Evolutionary conservation across 2,888 invertebrate species (phyloP), one percentile per base, ranked within the genome.

Genomic region (Athalia rosae): DNA sequence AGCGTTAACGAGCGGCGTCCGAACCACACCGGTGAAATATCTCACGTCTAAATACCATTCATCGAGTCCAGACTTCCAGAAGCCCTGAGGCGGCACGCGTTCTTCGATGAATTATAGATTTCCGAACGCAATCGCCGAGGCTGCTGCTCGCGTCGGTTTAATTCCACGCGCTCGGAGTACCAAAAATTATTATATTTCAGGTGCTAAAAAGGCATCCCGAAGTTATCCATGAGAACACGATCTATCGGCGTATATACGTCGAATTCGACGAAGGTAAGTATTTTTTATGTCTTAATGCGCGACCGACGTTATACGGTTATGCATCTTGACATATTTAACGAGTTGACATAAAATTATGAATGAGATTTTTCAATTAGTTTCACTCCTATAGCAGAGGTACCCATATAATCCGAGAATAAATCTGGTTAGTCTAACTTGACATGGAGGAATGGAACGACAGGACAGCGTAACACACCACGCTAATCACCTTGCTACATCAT

Each of bases 401-500:
- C 53, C 28, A 50, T 50, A 41, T 9, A 28, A 50, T 48, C 53
- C 53, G 50, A 28, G 67, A 53, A 67, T 50, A 50, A 67, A 53
- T 53, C 67, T 67, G n/a, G 28, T 67, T n/a, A 28, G 67, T 28
- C 8, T 50, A 41, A 50, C 48, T 48, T 50, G 50, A 50, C 67
- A 50, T n/a, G 9, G 50, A 67, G 67, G 28, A 67, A 67, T 67
- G 50, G 61, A 64, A 58, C 76, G 77, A 79, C 66, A 78, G 78
- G 80, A 81, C 80, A 82, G 78, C 79, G 79, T 80, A 77, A 80
- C 82, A 77, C 71, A 76, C 71, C 78, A 28, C 56, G 81, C 81
- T 83, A 80, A 83, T 83, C 83, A 79, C 81, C 80, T 79, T 41
- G 67, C 67, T 78, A 79, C 81, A 82, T 82, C 80, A 79, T 73